Conservation (phyloP, 2,113 vertebrate species). For the Dicerorhinus sumatrensis region DNA sequence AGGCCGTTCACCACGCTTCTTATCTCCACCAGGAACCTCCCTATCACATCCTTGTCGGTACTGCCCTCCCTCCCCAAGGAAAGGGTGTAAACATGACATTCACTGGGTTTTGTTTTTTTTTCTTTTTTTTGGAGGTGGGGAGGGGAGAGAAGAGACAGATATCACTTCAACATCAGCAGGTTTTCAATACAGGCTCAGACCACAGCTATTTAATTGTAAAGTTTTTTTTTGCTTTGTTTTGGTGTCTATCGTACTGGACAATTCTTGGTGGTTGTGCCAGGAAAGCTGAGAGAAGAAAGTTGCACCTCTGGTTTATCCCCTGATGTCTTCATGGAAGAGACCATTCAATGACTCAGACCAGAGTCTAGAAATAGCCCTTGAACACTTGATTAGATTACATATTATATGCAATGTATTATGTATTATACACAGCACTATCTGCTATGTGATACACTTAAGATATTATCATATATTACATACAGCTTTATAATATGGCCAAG, state of each 20-base stretch:
- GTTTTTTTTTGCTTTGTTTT: neutral
- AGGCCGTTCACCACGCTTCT: neutral
- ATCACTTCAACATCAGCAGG: neutral
- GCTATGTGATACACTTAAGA: neutral
- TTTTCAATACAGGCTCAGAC: neutral
- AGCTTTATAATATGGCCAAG: conserved; percentile 3
- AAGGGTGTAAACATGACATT: neutral
- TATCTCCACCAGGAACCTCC: neutral
- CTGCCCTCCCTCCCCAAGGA: neutral
- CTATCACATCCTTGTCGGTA: fast-evolving
- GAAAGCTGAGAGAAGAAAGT: neutral
- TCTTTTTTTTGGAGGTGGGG: neutral
- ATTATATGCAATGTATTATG: neutral
- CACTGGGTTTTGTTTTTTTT: neutral
- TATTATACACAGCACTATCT: neutral
- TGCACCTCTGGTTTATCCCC: neutral
- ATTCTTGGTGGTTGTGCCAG: neutral
- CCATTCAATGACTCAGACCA: neutral
- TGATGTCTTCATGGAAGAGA: neutral
- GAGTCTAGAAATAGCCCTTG: neutral
- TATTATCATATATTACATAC: neutral
- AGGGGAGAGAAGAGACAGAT: neutral
- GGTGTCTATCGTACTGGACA: neutral
- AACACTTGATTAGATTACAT: neutral
- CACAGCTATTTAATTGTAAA: neutral